These are phyloP conservation scores for Acipenser oxyrinchus DNA, from an alignment of 2,797 vertebrate species.

Conservation along the genomic window DNA sequence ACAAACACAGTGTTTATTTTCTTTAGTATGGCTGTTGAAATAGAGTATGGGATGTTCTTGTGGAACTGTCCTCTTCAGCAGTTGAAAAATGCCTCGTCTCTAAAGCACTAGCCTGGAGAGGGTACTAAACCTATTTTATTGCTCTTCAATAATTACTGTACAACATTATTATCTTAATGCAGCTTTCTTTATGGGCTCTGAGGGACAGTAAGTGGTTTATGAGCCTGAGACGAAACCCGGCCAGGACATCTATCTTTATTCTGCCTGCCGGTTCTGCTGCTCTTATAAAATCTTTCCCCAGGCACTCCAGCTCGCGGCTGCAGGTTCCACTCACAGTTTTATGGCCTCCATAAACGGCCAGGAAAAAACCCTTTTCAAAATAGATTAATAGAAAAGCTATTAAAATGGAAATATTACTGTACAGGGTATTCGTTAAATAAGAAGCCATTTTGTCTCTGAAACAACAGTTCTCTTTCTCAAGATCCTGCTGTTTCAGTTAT, in stretches of 20 bases:
- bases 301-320: no score
- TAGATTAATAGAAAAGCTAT: constrained; percentile 14
- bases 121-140: constrained; percentile 54
- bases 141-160: constrained; percentile 57
- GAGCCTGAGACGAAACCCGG: constrained; percentile 32
- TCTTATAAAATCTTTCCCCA: background rate
- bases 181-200: constrained; percentile 47
- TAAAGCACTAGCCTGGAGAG: constrained; percentile 40
- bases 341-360: background rate
- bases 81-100: constrained; percentile 19
- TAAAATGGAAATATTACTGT: background rate
- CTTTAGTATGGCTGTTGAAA: no score
- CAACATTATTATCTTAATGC: constrained; percentile 55
- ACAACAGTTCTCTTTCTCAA: no score
- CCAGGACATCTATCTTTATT: constrained; percentile 28
- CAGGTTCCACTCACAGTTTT: background rate
- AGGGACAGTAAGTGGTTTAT: constrained; percentile 44
- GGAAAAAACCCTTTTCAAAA: background rate
- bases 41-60: no score
- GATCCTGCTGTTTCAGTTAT: no score
- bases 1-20: no score
- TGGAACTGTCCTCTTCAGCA: constrained; percentile 5
- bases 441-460: no score
- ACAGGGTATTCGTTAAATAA: no score
- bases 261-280: background rate